Base-by-base conservation (phyloP, 2,113 vertebrate genomes). In the Mola mola region DNA sequence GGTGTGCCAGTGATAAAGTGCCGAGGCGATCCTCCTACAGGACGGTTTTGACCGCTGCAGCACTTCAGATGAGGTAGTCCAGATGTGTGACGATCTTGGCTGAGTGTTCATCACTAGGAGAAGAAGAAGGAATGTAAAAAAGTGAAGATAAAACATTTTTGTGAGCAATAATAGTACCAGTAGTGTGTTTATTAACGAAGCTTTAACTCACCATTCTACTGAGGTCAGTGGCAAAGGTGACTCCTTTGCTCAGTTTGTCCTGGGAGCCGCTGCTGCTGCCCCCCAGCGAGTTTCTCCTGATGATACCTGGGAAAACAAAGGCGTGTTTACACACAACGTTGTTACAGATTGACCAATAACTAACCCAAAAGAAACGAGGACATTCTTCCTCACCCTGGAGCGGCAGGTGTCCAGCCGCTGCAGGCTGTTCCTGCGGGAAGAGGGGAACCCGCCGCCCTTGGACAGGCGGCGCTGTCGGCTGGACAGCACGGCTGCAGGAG, bases 381-480 rank as follows among this genome's bases (percentile, higher is more conserved):
- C 33, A 2, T 24, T 24, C 12, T 3, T 4, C 1, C 31, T 71
- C 68, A 97, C 96, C 95, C 89, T 93, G 83, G 56, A 94, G 83
- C 0, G 93, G 93, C 2, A 79, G 61, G 25, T 79, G 67, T 99
- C 97, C n/a, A 94, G 60, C 48, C 97, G 93, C 91, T 99, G 97
- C 49, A 99, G 89, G 83, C 96, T 98, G 87, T 96, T 96, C 64
- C 96, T 92, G 12, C 96, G 94, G 3, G 96, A 95, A 0, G 93
- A 84, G 21, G 93, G 92, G 59, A 94, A 96, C 42, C 90, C 92
- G 52, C 87, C 91, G 37, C 94, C 93, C 67, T 98, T 98, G 62
- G 97, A 99, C 42, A 99, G 91, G 59, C 96, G 94, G 2, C 96
- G 93, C 78, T 98, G 96, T 49, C 96, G 94, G 65, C 92, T 93